phyloP scores from a whole-genome alignment of 2,113 vertebrate species.

The Oryzias javanicus region DNA sequence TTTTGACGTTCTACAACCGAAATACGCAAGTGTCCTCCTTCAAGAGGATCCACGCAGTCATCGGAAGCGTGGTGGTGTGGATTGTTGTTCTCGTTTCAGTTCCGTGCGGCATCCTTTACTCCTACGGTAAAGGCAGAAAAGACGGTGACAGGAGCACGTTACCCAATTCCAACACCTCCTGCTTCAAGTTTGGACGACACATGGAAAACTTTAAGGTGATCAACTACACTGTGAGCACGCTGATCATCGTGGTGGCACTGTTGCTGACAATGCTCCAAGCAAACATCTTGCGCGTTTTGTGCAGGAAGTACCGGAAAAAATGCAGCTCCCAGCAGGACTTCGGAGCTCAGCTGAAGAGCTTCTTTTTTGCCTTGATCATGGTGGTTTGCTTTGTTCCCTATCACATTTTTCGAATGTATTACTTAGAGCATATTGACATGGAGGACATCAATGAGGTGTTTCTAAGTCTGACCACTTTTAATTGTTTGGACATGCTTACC shows the following conservation, averaged over 20 bases:
- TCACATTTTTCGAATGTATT: constrained; percentile 83
- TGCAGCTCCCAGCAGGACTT: constrained; percentile 84
- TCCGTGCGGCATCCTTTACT: constrained; percentile 49
- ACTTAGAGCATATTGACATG: constrained; percentile 21
- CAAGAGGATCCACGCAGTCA: constrained; percentile 76
- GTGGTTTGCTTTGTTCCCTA: constrained; percentile 86
- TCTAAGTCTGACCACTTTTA: constrained; percentile 84
- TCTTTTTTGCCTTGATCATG: constrained; percentile 85
- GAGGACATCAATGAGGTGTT: constrained; percentile 81
- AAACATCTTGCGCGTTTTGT: constrained; percentile 71
- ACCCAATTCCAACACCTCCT: constrained; percentile 1
- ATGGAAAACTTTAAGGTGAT: constrained; percentile 35
- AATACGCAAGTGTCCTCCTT: constrained; percentile 77
- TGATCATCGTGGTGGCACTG: constrained; percentile 57
- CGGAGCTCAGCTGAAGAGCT: constrained; percentile 85
- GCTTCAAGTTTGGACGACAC: constrained; percentile 80
- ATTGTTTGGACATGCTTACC: constrained; percentile 84
- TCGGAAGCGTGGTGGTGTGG: constrained; percentile 78
- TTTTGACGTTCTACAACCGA: constrained; percentile 79
- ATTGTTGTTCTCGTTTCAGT: constrained; percentile 64
- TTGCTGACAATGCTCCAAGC: constrained; percentile 76
- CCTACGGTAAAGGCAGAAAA: constrained; percentile 69
- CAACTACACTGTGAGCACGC: constrained; percentile 76
- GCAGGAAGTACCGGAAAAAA: constrained; percentile 56
- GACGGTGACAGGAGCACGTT: accelerated